Evolutionary conservation across 2,888 invertebrate genomes (phyloP), one percentile per base, ranked within the genome.

Genomic region (Ditula angustiorana): DNA sequence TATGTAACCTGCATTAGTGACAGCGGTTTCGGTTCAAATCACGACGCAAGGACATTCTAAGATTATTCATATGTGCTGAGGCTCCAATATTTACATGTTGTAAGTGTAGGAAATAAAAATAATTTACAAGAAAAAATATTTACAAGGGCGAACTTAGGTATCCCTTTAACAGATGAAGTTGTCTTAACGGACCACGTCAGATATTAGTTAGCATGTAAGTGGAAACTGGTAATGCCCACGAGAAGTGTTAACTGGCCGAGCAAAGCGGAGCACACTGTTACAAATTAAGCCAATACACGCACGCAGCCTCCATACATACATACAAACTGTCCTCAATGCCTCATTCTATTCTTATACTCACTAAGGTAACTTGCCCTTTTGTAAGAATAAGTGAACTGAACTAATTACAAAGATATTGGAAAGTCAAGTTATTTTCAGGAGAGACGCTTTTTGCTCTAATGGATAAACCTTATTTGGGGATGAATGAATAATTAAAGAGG

Each of bases 251-350:
- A 52, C 26, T 53, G 57, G 30, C 19, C 55, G 63, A 60, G 56
- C 41, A 61, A 66, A 69, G 67, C 69, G 68, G 64, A 23, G 56
- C 64, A 61, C 60, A 66, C 69, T 65, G 68, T 70, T 61, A 69
- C 61, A 16, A 44, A 33, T 23, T 8, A 46, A 61, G 46, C 35
- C 56, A 33, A 30, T 52, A 8, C 13, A 58, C 23, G 37, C 28
- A 30, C 37, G 44, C 49, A 37, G 19, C 50, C 10, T 19, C 50
- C 21, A 50, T 30, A 30, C 5, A 30, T 44, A 24, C 50, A 52
- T 52, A 30, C 64, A 11, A 37, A n/a, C 4, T 64, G 58, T 13
- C 59, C 58, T 59, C 46, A 47, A 53, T 59, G 35, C 58, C 53
- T 53, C 52, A 46, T 52, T 64, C 44, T 53, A 37, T 46, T 33